Evolutionary conservation across 2,888 invertebrate species (phyloP), one percentile per base, ranked within the genome.

Genomic region (Trachelus troglodyta): DNA sequence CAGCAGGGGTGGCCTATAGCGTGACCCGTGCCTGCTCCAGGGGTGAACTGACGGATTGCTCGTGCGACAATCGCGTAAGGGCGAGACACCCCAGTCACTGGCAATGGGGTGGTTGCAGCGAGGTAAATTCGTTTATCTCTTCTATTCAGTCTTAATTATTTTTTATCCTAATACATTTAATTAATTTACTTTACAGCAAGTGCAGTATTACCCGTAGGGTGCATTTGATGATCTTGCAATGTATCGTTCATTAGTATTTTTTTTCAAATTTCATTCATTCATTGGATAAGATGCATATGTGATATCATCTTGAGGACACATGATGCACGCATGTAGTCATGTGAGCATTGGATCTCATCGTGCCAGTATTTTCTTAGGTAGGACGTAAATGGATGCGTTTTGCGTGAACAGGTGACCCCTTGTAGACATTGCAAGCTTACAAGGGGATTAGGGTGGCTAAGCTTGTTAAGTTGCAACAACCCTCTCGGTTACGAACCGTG

Each of bases 91-190:
- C 95, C 35, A 94, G 95, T 81, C 95, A 95, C 85, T 96, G 96
- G 96, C 96, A 97, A 91, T 98, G 98, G 98, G 97, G 98, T 80
- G 98, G 98, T 0, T 98, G 98, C 92, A 98, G 97, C 69, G 97
- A 98, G 93, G 96, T 95, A 92, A 90, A 74, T 80, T 73, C 69
- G 31, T 69, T 69, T 15, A 12, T 69, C 69, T 69, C 69, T 69
- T 33, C 11, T 23, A 12, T 69, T 30, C 30, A 40, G 15, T 40
- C 4, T 6, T 40, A 15, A 40, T 40, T 40, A 15, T 40, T 15
- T 15, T 0, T 0, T 6, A 15, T 15, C 15, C 15, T 40, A 40
- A 40, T 6, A 2, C 15, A 15, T 4, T 37, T 40, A 15, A 40
- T 40, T 40, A 40, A 40, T 40, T 40, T 4, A 15, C 2, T 40